These are phyloP conservation scores for Amphiprion clarkii DNA, from an alignment of 2,797 vertebrate species.

Conservation along the genomic window DNA sequence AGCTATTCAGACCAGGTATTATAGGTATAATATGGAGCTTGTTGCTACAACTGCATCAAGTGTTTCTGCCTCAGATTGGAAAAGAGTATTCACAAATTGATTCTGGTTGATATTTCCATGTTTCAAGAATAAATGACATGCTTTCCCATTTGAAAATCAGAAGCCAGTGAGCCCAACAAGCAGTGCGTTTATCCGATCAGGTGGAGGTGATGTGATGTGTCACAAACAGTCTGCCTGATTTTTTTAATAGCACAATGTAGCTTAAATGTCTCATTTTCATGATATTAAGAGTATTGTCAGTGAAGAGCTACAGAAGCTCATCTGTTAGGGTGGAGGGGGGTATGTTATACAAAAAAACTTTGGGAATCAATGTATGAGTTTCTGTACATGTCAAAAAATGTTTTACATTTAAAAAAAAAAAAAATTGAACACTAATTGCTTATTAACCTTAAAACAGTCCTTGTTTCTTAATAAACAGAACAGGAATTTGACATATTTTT, in stretches of 20 bases:
- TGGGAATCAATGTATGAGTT: neutral
- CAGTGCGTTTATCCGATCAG: too few relatives aligned
- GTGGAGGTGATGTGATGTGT: too few relatives aligned
- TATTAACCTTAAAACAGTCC: constrained; percentile 5
- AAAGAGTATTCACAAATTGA: too few relatives aligned
- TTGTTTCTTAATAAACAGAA: constrained; percentile 32
- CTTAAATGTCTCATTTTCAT: neutral
- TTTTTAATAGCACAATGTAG: too few relatives aligned
- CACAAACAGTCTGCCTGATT: too few relatives aligned
- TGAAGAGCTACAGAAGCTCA: constrained; percentile 1
- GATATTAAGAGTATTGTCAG: neutral
- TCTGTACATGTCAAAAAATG: constrained; percentile 1
- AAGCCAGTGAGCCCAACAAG: too few relatives aligned
- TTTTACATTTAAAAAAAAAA: too few relatives aligned
- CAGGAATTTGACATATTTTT: constrained; percentile 39
- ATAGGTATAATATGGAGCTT: neutral
- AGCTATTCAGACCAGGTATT: neutral
- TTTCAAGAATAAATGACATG: too few relatives aligned
- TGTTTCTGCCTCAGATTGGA: too few relatives aligned
- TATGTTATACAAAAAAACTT: neutral
- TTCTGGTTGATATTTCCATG: too few relatives aligned
- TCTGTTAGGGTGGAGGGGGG: neutral
- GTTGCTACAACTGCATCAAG: too few relatives aligned
- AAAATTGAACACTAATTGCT: constrained; percentile 1
- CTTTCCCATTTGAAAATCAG: too few relatives aligned